Evolutionary conservation across 2,888 invertebrate species (phyloP).

Genomic region (Meta bourneti): DNA sequence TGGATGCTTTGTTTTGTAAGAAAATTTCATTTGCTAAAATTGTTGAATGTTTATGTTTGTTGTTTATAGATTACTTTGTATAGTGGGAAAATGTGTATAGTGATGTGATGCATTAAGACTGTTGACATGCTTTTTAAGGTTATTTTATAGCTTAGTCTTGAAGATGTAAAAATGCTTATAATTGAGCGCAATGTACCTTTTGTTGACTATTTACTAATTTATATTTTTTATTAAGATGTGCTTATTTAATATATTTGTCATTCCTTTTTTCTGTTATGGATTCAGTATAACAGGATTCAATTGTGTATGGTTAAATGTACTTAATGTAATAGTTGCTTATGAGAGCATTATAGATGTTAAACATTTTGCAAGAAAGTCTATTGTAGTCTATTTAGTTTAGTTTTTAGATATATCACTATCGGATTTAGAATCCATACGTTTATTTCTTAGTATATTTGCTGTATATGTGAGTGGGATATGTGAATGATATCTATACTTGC

Average conservation of each 20-base stretch:
- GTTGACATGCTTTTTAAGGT: too few relatives aligned
- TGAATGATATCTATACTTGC: background rate
- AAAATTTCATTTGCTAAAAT: background rate
- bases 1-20: background rate
- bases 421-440: background rate
- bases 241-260: background rate
- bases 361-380: background rate
- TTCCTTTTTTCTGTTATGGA: background rate
- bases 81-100: background rate
- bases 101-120: background rate
- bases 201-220: background rate
- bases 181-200: background rate
- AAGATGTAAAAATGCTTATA: background rate
- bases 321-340: background rate
- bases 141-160: too few relatives aligned
- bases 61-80: background rate
- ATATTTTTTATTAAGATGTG: background rate
- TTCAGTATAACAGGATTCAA: background rate
- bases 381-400: background rate
- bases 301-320: background rate
- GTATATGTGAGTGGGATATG: background rate
- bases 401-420: background rate
- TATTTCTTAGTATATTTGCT: background rate
- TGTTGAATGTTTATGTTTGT: background rate
- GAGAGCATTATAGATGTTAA: background rate